Evolutionary conservation across 2,113 vertebrate species (phyloP), one percentile per base, ranked within the genome.

Genomic region (Albula goreensis): DNA sequence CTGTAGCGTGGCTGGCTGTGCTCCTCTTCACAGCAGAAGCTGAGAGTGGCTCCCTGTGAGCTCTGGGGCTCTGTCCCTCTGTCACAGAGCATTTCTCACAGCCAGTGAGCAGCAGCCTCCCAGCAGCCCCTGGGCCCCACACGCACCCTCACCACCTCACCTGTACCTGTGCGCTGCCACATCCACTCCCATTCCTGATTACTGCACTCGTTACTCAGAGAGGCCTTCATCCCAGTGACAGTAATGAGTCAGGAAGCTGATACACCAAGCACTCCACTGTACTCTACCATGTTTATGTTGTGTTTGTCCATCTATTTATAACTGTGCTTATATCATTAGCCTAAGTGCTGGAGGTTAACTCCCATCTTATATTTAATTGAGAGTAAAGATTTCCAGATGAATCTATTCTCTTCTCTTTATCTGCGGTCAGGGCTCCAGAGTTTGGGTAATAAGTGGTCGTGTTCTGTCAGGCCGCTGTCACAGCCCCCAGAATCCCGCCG

Each of bases 41-140:
- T 9, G 41, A 19, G 80, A 51, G 25, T 13, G 80, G 22, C 80
- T n/a, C 11, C 80, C 50, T 15, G 50, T 51, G 50, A 25, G 52
- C 50, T 53, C 80, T 25, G 50, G 10, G 80, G 51, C n/a, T 25
- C 5, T 13, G 80, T 31, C n/a, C 50, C 49, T 51, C 80, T 81
- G 80, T 81, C 51, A 52, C 80, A 31, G 48, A 81, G 22, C 3
- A 49, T 81, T 81, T 19, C 49, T 81, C 49, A 81, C 80, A 81
- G 31, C 22, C 80, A 81, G 80, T n/a, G 1, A 56, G 51, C 51
- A 50, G 78, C 50, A 81, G 80, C 52, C 80, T 53, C 48, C 49
- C 8, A 41, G 48, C 78, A 80, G 78, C 78, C 78, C 78, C 78
- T 51, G 50, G 78, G 50, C 25, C 13, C 78, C 48, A 80, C 48